Base-by-base conservation (phyloP, 2,797 vertebrate species). In the Artibeus jamaicensis region DNA sequence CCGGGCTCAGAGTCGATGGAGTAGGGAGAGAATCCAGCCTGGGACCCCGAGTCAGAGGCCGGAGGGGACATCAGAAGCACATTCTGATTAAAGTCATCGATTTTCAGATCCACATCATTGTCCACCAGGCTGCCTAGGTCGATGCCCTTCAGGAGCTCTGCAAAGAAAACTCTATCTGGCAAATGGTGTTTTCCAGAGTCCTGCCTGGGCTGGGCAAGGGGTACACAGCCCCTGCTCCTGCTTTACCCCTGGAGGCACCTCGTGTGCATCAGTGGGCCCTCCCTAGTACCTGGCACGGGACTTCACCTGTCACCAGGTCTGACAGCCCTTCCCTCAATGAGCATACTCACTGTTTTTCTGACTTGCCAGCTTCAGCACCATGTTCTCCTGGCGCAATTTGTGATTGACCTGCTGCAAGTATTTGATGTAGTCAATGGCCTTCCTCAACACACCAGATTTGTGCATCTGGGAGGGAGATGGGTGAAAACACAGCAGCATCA, bases 361-460 rank as follows among this genome's bases (percentile, higher is more conserved):
- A 97, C 99, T 99, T 76, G 98, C 99, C 98, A 99, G 98, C 97
- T 99, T 99, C 34, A 99, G 98, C 39, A 99, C 97, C 99, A 99
- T 98, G 98, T 99, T 99, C 98, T 99, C 99, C 97, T 99, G 99
- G 16, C 99, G 99, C 81, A 99, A 98, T 93, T 99, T 99, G 94
- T 99, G 99, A 97, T 99, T 99, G 96, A 99, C 98, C 97, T 99
- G 99, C 94, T 99, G 99, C 91, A 99, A 98, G 97, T 99, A 99
- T 92, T 99, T 99, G 97, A 99, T 99, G 98, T 99, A 99, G 98
- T 99, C 99, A 9, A 99, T 99, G 84, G 99, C 99, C 97, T 99
- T 99, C 93, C 99, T 99, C 97, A 99, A 96, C 67, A 99, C 99
- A 7, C 99, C 99, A 5, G 99, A 99, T 95, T 99, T 99, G 96